Evolutionary conservation across 2,797 vertebrate species (phyloP).

Genomic region (Todus mexicanus): DNA sequence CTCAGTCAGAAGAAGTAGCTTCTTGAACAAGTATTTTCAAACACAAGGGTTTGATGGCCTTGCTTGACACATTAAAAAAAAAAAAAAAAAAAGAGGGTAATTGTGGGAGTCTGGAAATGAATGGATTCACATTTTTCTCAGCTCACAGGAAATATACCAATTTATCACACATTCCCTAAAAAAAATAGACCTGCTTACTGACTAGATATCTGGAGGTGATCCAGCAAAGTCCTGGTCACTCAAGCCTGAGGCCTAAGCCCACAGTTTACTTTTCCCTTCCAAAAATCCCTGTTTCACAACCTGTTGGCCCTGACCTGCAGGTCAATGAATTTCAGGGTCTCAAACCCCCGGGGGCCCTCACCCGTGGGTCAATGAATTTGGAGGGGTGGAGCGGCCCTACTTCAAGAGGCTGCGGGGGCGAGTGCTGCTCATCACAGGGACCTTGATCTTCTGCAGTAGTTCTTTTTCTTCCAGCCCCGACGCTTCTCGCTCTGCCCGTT

Average conservation of each 20-base stretch:
- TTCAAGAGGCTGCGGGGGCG: no score
- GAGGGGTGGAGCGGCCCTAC: no score
- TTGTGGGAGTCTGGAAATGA: neutral
- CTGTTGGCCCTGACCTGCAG: no score
- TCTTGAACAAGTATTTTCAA: neutral
- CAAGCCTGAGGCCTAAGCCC: neutral
- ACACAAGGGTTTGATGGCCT: neutral
- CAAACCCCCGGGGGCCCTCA: no score
- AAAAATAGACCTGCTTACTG: neutral
- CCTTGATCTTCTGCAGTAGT: no score
- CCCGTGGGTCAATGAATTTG: no score
- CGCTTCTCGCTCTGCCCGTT: no score
- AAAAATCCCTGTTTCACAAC: neutral
- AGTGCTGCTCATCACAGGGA: no score
- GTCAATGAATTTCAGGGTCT: no score
- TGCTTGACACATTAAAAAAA: neutral
- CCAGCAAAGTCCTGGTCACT: neutral
- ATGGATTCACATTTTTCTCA: neutral
- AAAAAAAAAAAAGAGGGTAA: neutral
- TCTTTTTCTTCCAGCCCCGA: no score
- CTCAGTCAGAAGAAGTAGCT: neutral
- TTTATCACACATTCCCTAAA: neutral
- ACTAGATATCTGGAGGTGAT: neutral
- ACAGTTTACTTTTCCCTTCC: neutral
- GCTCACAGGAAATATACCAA: neutral